phyloP scores from a whole-genome alignment of 2,113 vertebrate genomes.

The Solenodon paradoxus region DNA sequence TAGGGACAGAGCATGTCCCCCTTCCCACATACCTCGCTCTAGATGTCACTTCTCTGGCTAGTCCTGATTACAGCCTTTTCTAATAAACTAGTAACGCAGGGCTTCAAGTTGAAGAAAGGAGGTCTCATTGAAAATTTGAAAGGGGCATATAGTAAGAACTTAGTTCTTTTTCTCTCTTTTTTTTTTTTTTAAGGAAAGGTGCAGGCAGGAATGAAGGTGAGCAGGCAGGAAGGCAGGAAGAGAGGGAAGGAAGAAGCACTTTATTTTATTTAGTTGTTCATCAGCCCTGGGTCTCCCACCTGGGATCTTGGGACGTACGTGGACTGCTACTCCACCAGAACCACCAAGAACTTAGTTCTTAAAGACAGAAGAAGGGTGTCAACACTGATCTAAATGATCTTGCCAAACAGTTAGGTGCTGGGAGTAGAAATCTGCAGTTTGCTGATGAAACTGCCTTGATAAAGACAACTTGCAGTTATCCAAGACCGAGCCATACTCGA shows the following conservation, averaged over 20 bases:
- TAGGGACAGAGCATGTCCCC: neutral
- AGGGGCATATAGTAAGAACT: conserved; percentile 90
- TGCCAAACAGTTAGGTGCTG: conserved; percentile 88
- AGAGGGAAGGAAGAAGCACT: no score
- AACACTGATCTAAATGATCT: conserved; percentile 90
- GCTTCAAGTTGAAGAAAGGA: conserved; percentile 94
- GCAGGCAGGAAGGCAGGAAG: no score
- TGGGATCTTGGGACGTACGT: no score
- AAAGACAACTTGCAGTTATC: conserved; percentile 88
- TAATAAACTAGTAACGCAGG: conserved; percentile 62
- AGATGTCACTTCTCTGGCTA: neutral
- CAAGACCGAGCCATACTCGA: conserved; percentile 88
- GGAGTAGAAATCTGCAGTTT: conserved; percentile 90
- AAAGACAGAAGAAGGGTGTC: conserved; percentile 94
- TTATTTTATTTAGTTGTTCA: no score
- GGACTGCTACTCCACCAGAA: no score
- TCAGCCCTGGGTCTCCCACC: no score
- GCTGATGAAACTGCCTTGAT: conserved; percentile 89
- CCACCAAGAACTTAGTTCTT: no score
- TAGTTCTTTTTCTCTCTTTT: no score
- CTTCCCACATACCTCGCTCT: neutral
- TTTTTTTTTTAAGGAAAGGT: no score
- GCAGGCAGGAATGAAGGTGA: no score
- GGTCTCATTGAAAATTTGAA: conserved; percentile 89
- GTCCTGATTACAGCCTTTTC: neutral